phyloP scores from a whole-genome alignment of 2,888 invertebrate species.

The Polydrusus tereticollis region DNA sequence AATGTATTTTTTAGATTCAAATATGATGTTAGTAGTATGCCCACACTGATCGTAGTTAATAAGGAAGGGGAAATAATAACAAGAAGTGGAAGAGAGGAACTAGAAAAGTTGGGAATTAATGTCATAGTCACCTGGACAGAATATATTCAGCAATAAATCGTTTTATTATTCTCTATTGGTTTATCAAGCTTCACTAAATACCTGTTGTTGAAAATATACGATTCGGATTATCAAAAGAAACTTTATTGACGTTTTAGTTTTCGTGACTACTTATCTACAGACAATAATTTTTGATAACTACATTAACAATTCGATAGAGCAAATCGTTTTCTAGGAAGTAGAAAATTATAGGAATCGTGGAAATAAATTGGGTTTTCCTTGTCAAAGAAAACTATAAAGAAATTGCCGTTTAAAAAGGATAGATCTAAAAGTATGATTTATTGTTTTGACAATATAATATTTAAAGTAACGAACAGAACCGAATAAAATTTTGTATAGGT shows the following conservation, averaged over 20 bases:
- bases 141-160: constrained; percentile 50
- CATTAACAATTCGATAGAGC: constrained; percentile 14
- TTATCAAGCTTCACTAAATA: neutral
- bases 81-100: constrained; percentile 51
- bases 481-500: no score
- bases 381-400: constrained; percentile 6
- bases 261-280: constrained; percentile 3
- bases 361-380: constrained; percentile 10
- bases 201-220: no score
- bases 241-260: constrained; percentile 14
- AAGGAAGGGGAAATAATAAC: constrained; percentile 54
- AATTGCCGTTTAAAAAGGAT: neutral
- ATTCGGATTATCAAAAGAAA: neutral
- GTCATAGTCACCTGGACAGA: constrained; percentile 56
- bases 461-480: no score
- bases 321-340: constrained; percentile 9
- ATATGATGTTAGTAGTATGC: constrained; percentile 53
- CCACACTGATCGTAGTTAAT: constrained; percentile 53
- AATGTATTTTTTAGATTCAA: constrained; percentile 45
- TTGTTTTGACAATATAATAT: neutral
- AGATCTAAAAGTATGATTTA: neutral
- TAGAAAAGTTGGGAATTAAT: constrained; percentile 51
- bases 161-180: no score
- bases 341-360: constrained; percentile 18
- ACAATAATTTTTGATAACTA: constrained; percentile 15